Base-by-base conservation (phyloP, 2,888 invertebrate species). In the Tenthredo livida region DNA sequence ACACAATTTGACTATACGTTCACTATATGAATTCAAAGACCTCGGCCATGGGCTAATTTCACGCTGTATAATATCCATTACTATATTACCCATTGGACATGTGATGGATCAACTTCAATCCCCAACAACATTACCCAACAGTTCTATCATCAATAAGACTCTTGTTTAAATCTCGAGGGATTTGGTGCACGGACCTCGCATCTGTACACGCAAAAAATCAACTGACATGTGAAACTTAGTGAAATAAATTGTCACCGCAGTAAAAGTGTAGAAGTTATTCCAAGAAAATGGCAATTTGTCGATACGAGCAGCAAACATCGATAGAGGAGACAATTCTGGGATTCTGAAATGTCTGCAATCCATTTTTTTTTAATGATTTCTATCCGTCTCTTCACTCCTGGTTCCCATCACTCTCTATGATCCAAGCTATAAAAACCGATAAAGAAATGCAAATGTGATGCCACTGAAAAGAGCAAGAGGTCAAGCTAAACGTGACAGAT, bases 1-100 rank as follows among this genome's bases (percentile, higher is more conserved):
- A 80, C 80, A 80, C 61, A 80, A 80, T 80, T 80, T 80, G 80
- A 80, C 80, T 12, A 80, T 12, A 80, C 29, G 17, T 80, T 80
- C 80, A 80, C 80, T 80, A n/a, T n/a, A n/a, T n/a, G 40, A 61
- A 80, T 61, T 61, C 80, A 40, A 54, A 80, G 80, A 80, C 58
- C 80, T 61, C 80, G 61, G 61, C 80, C 80, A 80, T 61, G 80
- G 58, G 61, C 58, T 61, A 61, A 80, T 61, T 80, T n/a, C n/a
- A 58, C 4, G 40, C 80, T 37, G 7, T 58, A 40, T 29, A 61
- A n/a, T 21, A 43, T 12, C 43, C 72, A 40, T 21, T 12, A 37
- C 43, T 43, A 43, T 1, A 73, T 43, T 43, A 21, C 43, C 9
- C 12, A n/a, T 29, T 21, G 7, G 40, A 40, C 43, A 43, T 73